A percentile compares a stretch with the other conserved stretches of the same genome.
These are phyloP conservation scores for Sparidentex hasta DNA, from an alignment of 2,797 vertebrate genomes.

Conservation along the genomic window DNA sequence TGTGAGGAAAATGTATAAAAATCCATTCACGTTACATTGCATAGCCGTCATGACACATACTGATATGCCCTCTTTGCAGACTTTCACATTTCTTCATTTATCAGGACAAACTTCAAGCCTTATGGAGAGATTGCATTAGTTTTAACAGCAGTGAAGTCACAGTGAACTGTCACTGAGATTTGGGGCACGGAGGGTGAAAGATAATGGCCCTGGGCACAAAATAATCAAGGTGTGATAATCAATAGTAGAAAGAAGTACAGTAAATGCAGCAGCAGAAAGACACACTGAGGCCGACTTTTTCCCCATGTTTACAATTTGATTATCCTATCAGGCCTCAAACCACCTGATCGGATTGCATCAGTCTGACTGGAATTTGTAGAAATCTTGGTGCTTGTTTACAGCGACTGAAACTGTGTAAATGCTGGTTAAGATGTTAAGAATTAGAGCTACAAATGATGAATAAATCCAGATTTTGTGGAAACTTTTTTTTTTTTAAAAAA, in stretches of 20 bases:
- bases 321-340: conserved; percentile 12
- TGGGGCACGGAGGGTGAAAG: conserved; percentile 27
- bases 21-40: conserved; percentile 36
- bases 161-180: conserved; percentile 24
- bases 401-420: conserved; percentile 28
- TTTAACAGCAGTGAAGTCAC: conserved; percentile 27
- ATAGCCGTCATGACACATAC: conserved; percentile 37
- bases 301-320: conserved; percentile 20
- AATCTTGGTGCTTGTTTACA: conserved; percentile 35
- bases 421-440: conserved; percentile 46
- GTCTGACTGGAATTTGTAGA: conserved; percentile 26
- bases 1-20: conserved; percentile 12
- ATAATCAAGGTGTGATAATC: conserved; percentile 9
- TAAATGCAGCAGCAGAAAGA: conserved; percentile 23
- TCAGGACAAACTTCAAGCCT: conserved; percentile 40
- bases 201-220: not conserved
- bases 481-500: conserved; percentile 23
- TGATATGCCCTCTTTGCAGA: conserved; percentile 34
- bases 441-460: conserved; percentile 21
- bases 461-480: conserved; percentile 19
- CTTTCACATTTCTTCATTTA: conserved; percentile 52
- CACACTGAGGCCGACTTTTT: not conserved
- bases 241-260: not conserved
- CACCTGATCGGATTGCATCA: conserved; percentile 23
- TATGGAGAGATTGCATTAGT: conserved; percentile 56